Conservation (phyloP, 2,888 invertebrate species). For the Elgonia sp. region DNA sequence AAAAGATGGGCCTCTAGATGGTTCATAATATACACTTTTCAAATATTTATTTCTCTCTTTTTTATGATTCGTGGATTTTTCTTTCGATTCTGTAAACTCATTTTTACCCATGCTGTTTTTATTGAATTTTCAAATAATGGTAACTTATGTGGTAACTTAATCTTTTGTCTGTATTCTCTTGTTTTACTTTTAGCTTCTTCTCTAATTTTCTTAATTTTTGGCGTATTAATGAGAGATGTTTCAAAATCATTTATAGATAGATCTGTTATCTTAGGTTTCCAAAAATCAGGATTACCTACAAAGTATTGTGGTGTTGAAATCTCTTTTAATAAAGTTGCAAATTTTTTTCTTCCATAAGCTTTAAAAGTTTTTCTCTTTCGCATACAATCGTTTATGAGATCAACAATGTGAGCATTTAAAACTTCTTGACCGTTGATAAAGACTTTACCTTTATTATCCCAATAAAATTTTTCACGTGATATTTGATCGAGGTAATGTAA, state of each 20-base stretch:
- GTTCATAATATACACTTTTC: background rate
- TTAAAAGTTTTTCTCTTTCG: constrained; percentile 1
- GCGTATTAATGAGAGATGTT: background rate
- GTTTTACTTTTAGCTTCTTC: background rate
- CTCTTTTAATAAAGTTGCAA: constrained; percentile 6
- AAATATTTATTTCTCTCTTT: background rate
- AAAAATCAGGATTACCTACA: constrained; percentile 6
- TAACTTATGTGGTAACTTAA: background rate
- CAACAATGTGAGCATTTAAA: constrained; percentile 4
- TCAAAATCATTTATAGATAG: background rate
- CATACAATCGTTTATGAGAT: constrained; percentile 7
- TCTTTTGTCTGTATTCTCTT: background rate
- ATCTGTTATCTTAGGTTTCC: background rate
- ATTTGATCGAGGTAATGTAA: background rate
- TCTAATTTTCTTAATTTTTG: background rate
- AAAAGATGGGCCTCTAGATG: background rate
- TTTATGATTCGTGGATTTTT: background rate
- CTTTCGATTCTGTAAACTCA: background rate
- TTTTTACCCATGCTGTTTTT: constrained; percentile 16
- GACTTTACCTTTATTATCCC: constrained; percentile 2
- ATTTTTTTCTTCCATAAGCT: background rate
- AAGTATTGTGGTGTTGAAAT: constrained; percentile 1
- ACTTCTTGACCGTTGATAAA: constrained; percentile 2
- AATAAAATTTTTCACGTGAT: background rate
- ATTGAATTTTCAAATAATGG: constrained; percentile 9